phyloP scores from a whole-genome alignment of 2,113 vertebrate genomes.

The Peromyscus leucopus region DNA sequence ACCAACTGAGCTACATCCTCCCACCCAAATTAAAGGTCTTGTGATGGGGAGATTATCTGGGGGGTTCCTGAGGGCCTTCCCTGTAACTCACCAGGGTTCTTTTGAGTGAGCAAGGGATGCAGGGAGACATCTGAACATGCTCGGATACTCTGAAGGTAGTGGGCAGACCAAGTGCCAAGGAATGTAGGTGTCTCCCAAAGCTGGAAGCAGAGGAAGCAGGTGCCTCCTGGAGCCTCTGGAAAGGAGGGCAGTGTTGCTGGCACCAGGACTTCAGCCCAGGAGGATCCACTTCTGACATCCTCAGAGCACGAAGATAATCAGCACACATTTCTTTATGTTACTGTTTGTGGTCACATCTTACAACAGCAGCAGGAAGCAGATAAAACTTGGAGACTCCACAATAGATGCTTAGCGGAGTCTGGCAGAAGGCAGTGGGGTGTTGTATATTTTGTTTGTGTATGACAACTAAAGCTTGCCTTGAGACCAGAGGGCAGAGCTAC shows the following conservation, averaged over 20 bases:
- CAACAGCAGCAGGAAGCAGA: background rate
- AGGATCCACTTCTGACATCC: background rate
- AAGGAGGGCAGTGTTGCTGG: background rate
- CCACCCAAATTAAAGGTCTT: too few relatives aligned
- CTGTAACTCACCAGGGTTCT: background rate
- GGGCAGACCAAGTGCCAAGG: background rate
- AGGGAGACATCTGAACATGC: background rate
- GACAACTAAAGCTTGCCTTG: too few relatives aligned
- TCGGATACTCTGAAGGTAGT: background rate
- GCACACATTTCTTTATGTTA: too few relatives aligned
- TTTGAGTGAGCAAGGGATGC: background rate
- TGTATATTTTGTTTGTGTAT: too few relatives aligned
- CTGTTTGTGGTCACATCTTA: background rate
- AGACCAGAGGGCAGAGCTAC: too few relatives aligned
- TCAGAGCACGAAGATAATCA: too few relatives aligned
- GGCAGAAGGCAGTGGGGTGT: background rate
- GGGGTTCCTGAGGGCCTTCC: too few relatives aligned
- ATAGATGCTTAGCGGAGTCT: background rate
- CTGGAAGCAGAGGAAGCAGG: background rate
- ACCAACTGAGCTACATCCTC: background rate
- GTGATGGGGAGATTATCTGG: background rate
- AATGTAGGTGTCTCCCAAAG: background rate
- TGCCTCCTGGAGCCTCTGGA: background rate
- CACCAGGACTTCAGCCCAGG: background rate
- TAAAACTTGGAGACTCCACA: fast-evolving